Conservation (phyloP, 2,888 invertebrate genomes). For the Agrotis segetum region DNA sequence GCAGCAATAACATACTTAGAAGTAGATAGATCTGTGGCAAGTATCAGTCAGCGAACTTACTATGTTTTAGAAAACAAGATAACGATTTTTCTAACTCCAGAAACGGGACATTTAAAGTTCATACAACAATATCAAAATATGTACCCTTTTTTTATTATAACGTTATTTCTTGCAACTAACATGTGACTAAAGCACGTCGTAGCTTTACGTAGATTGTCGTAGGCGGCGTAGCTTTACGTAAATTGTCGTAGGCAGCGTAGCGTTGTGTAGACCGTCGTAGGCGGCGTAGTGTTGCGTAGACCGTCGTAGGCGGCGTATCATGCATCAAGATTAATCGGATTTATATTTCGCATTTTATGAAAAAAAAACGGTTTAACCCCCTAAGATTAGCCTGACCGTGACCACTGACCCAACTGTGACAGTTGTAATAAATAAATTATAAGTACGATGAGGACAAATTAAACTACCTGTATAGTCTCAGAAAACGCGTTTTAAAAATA, state of each 20-base stretch:
- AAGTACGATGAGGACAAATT: no score
- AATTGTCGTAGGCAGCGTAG: neutral
- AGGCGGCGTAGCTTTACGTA: neutral
- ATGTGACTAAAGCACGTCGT: no score
- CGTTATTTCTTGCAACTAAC: no score
- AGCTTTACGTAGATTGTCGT: no score
- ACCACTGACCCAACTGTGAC: no score
- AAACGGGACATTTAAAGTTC: no score
- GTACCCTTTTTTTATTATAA: no score
- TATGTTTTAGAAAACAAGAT: neutral
- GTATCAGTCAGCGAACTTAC: constrained; percentile 35
- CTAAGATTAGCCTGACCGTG: no score
- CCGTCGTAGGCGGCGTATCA: neutral
- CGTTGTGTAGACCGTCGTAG: neutral
- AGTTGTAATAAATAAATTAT: no score
- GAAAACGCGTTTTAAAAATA: no score
- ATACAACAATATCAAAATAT: no score
- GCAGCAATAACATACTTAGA: constrained; percentile 80
- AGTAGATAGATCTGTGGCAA: constrained; percentile 41
- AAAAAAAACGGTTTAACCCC: neutral
- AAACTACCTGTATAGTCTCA: no score
- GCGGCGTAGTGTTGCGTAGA: neutral
- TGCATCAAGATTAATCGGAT: neutral
- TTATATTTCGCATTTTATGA: neutral
- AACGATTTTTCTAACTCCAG: neutral